Percentiles rank a stretch among this genome's conserved stretches.
Evolutionary conservation across 2,888 invertebrate species (phyloP).

Genomic region (Tortricodes alternella): DNA sequence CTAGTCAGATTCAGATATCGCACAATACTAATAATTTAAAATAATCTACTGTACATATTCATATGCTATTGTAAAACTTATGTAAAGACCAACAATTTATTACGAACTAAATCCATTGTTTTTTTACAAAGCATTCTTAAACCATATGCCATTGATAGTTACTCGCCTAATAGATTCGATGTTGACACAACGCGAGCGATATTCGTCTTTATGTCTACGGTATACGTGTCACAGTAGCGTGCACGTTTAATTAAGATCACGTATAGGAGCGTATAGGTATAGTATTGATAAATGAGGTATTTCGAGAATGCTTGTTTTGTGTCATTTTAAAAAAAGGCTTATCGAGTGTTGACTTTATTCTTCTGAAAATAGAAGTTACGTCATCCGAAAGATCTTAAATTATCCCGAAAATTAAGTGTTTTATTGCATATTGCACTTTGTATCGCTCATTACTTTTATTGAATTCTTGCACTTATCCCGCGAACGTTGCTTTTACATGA

Average conservation of each 20-base stretch:
- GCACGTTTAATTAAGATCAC: constrained; percentile 4
- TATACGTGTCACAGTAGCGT: neutral
- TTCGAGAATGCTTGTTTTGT: constrained; percentile 25
- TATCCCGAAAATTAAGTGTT: no score
- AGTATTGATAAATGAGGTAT: constrained; percentile 30
- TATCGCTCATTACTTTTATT: no score
- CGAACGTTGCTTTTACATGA: no score
- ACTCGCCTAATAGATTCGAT: constrained; percentile 13
- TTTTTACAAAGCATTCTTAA: constrained; percentile 12
- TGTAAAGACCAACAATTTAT: constrained; percentile 1
- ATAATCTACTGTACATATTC: neutral
- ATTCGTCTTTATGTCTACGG: neutral
- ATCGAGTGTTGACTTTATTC: neutral
- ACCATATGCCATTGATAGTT: constrained; percentile 25
- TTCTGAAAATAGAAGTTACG: neutral
- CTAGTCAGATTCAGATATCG: no score
- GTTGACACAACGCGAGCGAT: neutral
- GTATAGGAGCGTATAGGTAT: constrained; percentile 14
- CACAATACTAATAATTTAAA: no score
- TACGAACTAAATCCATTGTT: constrained; percentile 29
- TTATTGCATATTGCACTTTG: no score
- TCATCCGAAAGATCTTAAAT: neutral
- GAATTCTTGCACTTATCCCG: no score
- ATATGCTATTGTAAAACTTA: neutral
- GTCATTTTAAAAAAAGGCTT: neutral